These are phyloP conservation scores for Therioaphis trifolii DNA, from an alignment of 2,888 invertebrate genomes.

Conservation along the genomic window DNA sequence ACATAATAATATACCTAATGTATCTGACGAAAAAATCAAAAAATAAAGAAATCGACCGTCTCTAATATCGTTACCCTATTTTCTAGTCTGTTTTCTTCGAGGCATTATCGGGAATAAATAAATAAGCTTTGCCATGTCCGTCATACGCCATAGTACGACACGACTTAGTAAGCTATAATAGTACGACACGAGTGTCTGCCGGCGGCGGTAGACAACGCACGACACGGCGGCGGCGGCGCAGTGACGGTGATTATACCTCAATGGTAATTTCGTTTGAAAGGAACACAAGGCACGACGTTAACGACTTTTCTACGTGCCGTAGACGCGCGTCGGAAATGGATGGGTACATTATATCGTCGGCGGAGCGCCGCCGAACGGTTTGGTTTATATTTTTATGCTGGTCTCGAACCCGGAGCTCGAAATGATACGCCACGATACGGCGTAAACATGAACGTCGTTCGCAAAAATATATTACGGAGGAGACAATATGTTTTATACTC, in stretches of 20 bases:
- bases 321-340: constrained; percentile 5
- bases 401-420: background rate
- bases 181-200: too few relatives aligned
- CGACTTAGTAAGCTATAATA: too few relatives aligned
- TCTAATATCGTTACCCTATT: too few relatives aligned
- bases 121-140: background rate
- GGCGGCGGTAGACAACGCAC: too few relatives aligned
- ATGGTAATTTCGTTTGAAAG: constrained; percentile 5
- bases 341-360: constrained; percentile 1
- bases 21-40: too few relatives aligned
- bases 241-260: constrained; percentile 5
- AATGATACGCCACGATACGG: background rate
- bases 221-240: background rate
- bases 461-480: background rate
- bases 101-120: too few relatives aligned
- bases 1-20: too few relatives aligned
- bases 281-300: constrained; percentile 29
- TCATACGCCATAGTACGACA: too few relatives aligned
- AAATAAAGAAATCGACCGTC: too few relatives aligned
- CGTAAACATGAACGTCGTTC: background rate
- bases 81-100: too few relatives aligned
- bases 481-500: too few relatives aligned
- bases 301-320: constrained; percentile 41
- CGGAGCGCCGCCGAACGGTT: background rate
- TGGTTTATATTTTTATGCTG: background rate